Evolutionary conservation across 1,140 invertebrate genomes (phyloP).

Genomic region (Spodoptera litura): DNA sequence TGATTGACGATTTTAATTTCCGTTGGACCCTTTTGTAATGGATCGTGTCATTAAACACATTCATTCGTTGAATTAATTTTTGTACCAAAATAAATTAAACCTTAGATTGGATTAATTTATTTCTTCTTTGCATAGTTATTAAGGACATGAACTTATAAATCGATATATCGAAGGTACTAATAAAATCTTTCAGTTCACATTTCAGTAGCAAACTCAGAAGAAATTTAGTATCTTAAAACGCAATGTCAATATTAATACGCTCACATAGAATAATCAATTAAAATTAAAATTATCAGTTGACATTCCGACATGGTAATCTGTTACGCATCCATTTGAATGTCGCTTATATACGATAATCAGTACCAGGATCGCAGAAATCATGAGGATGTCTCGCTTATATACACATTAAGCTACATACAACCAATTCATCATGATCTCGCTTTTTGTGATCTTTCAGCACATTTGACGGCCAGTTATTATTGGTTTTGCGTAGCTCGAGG

Average conservation of each 20-base stretch:
- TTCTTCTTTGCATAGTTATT: neutral
- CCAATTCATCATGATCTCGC: too few relatives aligned
- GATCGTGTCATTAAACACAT: slow-evolving; percentile 1
- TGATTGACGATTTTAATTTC: slow-evolving; percentile 10
- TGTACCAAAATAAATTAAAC: too few relatives aligned
- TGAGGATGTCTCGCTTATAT: neutral
- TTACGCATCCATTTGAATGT: slow-evolving; percentile 12
- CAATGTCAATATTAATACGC: neutral
- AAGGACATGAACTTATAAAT: too few relatives aligned
- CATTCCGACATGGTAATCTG: neutral
- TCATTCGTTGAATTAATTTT: neutral
- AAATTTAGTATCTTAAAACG: neutral
- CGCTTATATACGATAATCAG: neutral
- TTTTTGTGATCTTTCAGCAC: too few relatives aligned
- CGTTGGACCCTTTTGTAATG: slow-evolving; percentile 9
- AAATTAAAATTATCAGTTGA: neutral
- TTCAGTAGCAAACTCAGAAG: neutral
- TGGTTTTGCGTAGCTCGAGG: too few relatives aligned
- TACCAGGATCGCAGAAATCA: neutral
- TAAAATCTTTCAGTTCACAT: too few relatives aligned
- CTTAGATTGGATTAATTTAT: neutral
- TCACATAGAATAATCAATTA: neutral
- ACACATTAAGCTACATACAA: too few relatives aligned
- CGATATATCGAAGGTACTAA: too few relatives aligned
- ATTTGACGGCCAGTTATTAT: too few relatives aligned